Evolutionary conservation across 2,888 invertebrate genomes (phyloP).

Genomic region (Ephialtes manifestator): DNA sequence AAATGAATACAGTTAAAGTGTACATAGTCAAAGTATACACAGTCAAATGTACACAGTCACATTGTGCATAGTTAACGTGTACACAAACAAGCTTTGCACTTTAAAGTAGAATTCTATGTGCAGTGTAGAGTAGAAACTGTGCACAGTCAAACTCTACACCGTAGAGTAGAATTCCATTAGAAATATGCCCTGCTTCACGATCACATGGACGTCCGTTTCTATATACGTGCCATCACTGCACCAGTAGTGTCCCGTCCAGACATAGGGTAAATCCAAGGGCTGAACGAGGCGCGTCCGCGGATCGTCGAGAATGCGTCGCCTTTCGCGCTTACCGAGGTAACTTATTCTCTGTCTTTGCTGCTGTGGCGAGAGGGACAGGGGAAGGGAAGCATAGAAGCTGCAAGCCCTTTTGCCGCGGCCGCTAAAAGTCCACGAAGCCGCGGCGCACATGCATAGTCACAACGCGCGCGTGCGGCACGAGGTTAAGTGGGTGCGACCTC

Average conservation of each 20-base stretch:
- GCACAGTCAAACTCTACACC: too few relatives aligned
- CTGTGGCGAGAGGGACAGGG: constrained; percentile 41
- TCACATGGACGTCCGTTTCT: not conserved
- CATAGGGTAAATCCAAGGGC: not conserved
- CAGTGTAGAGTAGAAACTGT: too few relatives aligned
- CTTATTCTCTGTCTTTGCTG: constrained; percentile 83
- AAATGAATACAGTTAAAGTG: too few relatives aligned
- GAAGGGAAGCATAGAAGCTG: constrained; percentile 18
- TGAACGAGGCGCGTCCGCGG: constrained; percentile 60
- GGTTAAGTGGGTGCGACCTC: constrained; percentile 85
- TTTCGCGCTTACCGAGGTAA: constrained; percentile 80
- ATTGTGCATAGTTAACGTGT: too few relatives aligned
- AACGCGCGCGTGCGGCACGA: constrained; percentile 71
- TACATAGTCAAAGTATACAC: too few relatives aligned
- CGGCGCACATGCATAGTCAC: constrained; percentile 64
- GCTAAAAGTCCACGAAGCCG: constrained; percentile 69
- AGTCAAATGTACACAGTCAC: too few relatives aligned
- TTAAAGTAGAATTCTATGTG: too few relatives aligned
- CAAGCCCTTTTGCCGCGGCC: constrained; percentile 74
- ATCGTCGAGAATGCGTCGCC: constrained; percentile 79
- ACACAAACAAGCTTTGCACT: too few relatives aligned
- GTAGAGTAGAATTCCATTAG: too few relatives aligned
- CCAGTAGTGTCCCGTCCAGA: not conserved
- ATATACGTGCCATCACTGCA: not conserved
- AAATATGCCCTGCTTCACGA: too few relatives aligned